phyloP scores from a whole-genome alignment of 1,140 invertebrate genomes.

The Tetramorium parvispinum region DNA sequence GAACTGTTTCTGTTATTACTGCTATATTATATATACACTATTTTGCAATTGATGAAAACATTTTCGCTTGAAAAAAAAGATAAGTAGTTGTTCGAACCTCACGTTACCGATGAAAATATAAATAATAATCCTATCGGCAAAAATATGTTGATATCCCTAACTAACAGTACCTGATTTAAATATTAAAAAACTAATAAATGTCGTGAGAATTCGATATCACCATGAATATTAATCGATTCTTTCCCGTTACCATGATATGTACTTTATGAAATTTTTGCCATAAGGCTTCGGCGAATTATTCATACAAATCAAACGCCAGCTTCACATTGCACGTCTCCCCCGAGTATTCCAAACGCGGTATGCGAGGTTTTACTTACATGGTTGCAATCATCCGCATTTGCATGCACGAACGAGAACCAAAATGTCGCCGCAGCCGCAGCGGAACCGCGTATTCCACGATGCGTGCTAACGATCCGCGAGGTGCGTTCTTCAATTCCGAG shows the following conservation, averaged over 20 bases:
- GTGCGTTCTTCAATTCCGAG: constrained; percentile 32
- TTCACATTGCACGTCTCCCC: neutral
- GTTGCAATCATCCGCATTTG: neutral
- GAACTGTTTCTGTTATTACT: too few relatives aligned
- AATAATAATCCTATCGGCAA: neutral
- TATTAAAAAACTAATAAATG: neutral
- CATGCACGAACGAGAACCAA: constrained; percentile 7
- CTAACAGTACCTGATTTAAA: neutral
- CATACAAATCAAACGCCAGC: neutral
- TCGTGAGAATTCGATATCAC: constrained; percentile 12
- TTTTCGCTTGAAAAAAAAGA: neutral
- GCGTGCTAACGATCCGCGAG: constrained; percentile 32
- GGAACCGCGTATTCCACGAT: neutral
- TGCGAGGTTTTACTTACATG: constrained; percentile 1
- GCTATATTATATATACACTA: too few relatives aligned
- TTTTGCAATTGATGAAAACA: neutral
- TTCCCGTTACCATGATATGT: constrained; percentile 3
- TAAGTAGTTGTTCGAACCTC: neutral
- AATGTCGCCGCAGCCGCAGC: neutral
- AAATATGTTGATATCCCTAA: neutral
- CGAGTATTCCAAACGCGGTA: neutral
- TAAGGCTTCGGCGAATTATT: neutral
- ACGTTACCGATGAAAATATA: neutral
- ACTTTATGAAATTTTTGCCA: neutral
- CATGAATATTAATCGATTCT: neutral